phyloP scores from a whole-genome alignment of 1,140 invertebrate species.

The Nasonia vitripennis region DNA sequence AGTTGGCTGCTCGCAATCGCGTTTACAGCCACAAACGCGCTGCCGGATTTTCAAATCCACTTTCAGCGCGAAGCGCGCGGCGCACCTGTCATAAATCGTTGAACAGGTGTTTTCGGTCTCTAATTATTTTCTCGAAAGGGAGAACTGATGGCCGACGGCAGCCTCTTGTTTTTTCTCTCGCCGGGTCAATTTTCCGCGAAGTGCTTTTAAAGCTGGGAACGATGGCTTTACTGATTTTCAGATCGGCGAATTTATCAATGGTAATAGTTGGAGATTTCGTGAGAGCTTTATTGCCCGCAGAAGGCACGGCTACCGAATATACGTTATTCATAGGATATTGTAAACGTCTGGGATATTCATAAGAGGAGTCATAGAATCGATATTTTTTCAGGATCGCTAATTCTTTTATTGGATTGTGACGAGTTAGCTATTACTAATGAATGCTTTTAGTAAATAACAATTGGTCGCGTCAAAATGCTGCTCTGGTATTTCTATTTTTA shows the following conservation, averaged over 20 bases:
- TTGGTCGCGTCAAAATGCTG: no score
- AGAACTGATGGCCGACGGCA: neutral
- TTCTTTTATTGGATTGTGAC: neutral
- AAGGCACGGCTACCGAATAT: neutral
- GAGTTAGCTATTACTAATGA: no score
- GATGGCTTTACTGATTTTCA: neutral
- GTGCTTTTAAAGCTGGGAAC: constrained; percentile 1
- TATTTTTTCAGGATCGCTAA: neutral
- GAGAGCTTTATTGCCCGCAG: neutral
- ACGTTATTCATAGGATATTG: neutral
- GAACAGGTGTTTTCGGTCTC: constrained; percentile 25
- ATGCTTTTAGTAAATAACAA: no score
- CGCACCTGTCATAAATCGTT: constrained; percentile 25
- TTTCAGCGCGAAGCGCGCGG: neutral
- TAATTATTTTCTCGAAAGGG: constrained; percentile 20
- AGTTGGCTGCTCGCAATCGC: constrained; percentile 7
- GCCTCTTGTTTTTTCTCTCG: neutral
- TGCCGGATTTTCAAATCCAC: constrained; percentile 12
- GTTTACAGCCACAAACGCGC: constrained; percentile 21
- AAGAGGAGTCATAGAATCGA: neutral
- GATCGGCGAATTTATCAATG: neutral
- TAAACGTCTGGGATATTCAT: neutral
- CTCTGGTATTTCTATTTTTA: no score
- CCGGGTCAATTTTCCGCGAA: constrained; percentile 3
- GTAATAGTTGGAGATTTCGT: neutral